Conservation (phyloP, 1,140 invertebrate genomes). For the Leptinotarsa lineolata region DNA sequence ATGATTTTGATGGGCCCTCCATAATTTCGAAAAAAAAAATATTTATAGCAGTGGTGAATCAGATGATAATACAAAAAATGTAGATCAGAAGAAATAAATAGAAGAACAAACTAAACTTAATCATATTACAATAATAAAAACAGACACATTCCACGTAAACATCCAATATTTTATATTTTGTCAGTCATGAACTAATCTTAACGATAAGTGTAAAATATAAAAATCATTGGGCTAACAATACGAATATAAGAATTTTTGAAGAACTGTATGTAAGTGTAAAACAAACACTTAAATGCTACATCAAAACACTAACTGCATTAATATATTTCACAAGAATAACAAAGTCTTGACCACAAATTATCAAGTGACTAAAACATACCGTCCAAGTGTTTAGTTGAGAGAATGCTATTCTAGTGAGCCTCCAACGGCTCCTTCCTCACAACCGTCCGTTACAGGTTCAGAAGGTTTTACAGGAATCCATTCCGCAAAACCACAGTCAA, state of each 20-base stretch:
- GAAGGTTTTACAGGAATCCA: slow-evolving; percentile 56
- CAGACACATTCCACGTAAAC: not conserved
- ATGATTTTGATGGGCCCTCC: not conserved
- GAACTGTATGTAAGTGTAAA: slow-evolving; percentile 9
- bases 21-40: not conserved
- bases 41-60: not conserved
- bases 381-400: not conserved
- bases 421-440: slow-evolving; percentile 6
- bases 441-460: not conserved
- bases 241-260: not conserved
- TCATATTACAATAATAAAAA: not conserved
- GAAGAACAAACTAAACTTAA: not conserved
- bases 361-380: slow-evolving; percentile 36
- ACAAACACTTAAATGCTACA: slow-evolving; percentile 15
- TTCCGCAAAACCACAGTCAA: slow-evolving; percentile 68
- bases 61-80: not conserved
- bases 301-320: slow-evolving; percentile 8
- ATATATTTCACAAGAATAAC: slow-evolving; percentile 23
- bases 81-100: not conserved
- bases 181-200: slow-evolving; percentile 25
- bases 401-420: not conserved
- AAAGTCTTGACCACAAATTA: slow-evolving; percentile 30
- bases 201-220: slow-evolving; percentile 1
- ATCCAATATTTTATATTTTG: slow-evolving; percentile 1
- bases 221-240: slow-evolving; percentile 16